Percentiles rank a stretch among this genome's conserved stretches.
These are phyloP conservation scores for Schrankia costaestrigalis DNA, from an alignment of 2,888 invertebrate species.

Conservation along the genomic window DNA sequence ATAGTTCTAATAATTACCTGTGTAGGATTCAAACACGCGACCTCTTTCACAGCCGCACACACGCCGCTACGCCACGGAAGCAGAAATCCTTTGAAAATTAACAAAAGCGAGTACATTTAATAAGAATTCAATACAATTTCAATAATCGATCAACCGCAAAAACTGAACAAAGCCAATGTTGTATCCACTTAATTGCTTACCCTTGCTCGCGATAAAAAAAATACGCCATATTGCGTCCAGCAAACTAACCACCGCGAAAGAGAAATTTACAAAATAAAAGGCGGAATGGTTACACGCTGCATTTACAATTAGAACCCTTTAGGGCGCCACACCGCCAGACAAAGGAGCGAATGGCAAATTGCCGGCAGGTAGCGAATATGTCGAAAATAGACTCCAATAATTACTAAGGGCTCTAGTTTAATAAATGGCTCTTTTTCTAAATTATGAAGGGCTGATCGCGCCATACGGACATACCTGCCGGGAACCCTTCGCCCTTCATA, in stretches of 20 bases:
- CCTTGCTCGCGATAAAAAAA: constrained; percentile 65
- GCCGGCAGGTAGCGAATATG: constrained; percentile 80
- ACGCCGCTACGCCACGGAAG: too few relatives aligned
- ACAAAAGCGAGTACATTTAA: constrained; percentile 14
- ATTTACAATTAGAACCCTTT: constrained; percentile 81
- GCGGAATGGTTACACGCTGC: constrained; percentile 75
- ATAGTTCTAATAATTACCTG: too few relatives aligned
- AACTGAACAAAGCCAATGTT: constrained; percentile 58
- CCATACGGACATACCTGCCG: constrained; percentile 78
- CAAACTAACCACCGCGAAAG: constrained; percentile 75
- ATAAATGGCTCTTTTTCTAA: constrained; percentile 79
- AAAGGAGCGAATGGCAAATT: constrained; percentile 78
- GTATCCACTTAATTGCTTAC: constrained; percentile 73
- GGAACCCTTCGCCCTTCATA: constrained; percentile 63
- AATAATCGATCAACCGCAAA: constrained; percentile 66
- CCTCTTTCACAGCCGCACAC: too few relatives aligned
- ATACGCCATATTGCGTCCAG: constrained; percentile 77
- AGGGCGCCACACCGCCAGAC: constrained; percentile 80
- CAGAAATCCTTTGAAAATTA: neutral
- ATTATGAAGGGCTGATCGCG: constrained; percentile 75
- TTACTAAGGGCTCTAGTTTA: constrained; percentile 76
- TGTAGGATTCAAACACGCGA: too few relatives aligned
- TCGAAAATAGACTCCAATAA: constrained; percentile 71
- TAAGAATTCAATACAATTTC: constrained; percentile 45
- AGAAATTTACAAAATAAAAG: constrained; percentile 77